These are phyloP conservation scores for Rachycentron canadum DNA, from an alignment of 2,797 vertebrate species.

Conservation along the genomic window DNA sequence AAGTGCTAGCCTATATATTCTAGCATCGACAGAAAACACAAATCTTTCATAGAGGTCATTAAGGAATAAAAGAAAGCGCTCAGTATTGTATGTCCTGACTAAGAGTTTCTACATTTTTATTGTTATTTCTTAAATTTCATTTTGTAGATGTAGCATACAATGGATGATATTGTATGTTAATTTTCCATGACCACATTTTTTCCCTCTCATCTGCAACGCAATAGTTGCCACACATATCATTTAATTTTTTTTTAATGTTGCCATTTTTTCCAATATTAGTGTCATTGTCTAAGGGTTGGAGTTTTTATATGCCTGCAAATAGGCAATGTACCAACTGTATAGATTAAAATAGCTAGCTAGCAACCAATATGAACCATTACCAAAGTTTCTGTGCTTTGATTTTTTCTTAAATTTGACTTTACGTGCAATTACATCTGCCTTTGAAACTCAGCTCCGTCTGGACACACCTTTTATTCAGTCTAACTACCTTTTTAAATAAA, in stretches of 20 bases:
- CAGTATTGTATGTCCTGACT: no score
- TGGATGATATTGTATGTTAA: no score
- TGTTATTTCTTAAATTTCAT: neutral
- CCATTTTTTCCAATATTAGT: no score
- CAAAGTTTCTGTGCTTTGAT: neutral
- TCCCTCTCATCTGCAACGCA: no score
- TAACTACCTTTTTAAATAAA: neutral
- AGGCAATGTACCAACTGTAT: neutral
- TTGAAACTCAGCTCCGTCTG: neutral
- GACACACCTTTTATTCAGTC: neutral
- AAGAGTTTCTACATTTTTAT: neutral
- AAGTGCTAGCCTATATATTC: no score
- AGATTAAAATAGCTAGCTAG: neutral
- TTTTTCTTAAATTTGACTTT: no score
- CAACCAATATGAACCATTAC: neutral
- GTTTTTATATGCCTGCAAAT: no score
- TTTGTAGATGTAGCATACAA: neutral
- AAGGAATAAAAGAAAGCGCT: neutral
- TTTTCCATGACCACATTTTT: neutral
- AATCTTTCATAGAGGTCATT: neutral
- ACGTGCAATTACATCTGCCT: no score
- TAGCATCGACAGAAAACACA: no score
- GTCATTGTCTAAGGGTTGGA: no score
- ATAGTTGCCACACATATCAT: no score
- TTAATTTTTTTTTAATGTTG: no score